Base-by-base conservation (phyloP, 92 coral and sea anemone species). In the Muricea muricata region DNA sequence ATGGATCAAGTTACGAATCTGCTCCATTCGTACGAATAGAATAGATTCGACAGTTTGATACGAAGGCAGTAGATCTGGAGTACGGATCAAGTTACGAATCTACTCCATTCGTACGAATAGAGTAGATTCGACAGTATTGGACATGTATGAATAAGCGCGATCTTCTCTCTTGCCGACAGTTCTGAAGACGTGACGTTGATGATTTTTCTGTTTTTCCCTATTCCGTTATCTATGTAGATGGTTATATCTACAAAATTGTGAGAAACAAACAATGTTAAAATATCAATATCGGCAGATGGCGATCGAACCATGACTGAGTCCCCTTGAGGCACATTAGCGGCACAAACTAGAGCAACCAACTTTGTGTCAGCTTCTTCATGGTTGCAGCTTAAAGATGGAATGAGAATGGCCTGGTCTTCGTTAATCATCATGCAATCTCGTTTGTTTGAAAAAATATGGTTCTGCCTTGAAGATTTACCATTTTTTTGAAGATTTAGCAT, bases 311-410 rank as follows among this genome's bases (percentile, higher is more conserved):
- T 31, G 0, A 58, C 57, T 9, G 74, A 6, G 23, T 58, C 15
- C 5, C 35, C 55, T 11, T 30, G 54, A 10, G 42, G 30, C 56
- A 35, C 18, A 7, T 54, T 15, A 25, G 18, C 13, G 11, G 84
- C 84, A 56, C 12, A 11, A 1, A 79, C 84, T 13, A 56, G 42
- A 1, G 73, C 72, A 56, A 79, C 84, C 11, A 79, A 15, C 24
- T 79, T 79, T 37, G 84, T 79, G 40, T 79, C 84, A 37, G 84
- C 84, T 29, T n/a, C n/a, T n/a, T n/a, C n/a, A n/a, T n/a, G n/a
- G n/a, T n/a, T n/a, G n/a, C n/a, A n/a, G n/a, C n/a, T n/a, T n/a
- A n/a, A n/a, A n/a, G n/a, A n/a, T n/a, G n/a, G n/a, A n/a, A n/a
- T n/a, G n/a, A n/a, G n/a, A n/a, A n/a, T n/a, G n/a, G n/a, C n/a